Percentiles rank a stretch among this genome's conserved stretches.
Conservation (phyloP, 2,888 invertebrate genomes). For the Eucera pruinosa region DNA sequence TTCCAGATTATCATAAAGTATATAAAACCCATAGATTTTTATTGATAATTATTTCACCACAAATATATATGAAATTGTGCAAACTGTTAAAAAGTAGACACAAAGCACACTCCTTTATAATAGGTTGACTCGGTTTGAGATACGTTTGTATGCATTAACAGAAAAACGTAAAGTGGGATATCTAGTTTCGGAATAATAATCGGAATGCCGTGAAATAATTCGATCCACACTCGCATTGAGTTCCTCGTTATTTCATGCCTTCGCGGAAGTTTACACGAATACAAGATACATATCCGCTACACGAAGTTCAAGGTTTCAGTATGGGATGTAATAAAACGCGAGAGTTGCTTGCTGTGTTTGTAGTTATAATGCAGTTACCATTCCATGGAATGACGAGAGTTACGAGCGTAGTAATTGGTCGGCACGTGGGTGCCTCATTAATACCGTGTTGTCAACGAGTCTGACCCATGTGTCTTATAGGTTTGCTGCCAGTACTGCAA, state of each 20-base stretch:
- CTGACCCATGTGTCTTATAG: constrained; percentile 60
- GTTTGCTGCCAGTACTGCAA: constrained; percentile 17
- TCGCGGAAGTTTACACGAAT: constrained; percentile 43
- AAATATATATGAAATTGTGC: neutral
- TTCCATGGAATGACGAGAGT: constrained; percentile 68
- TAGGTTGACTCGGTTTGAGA: neutral
- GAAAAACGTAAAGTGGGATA: constrained; percentile 2
- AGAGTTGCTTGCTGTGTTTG: constrained; percentile 18
- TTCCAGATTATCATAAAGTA: neutral
- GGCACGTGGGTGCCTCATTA: constrained; percentile 79
- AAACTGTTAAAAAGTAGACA: too few species aligned
- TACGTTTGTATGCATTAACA: neutral
- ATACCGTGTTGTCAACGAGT: constrained; percentile 67
- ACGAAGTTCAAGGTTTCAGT: constrained; percentile 39
- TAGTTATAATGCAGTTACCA: constrained; percentile 47
- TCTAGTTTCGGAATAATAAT: constrained; percentile 39
- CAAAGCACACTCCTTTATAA: too few species aligned
- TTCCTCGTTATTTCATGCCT: constrained; percentile 42
- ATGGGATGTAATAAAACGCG: constrained; percentile 31
- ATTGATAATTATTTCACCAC: neutral
- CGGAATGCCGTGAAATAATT: constrained; percentile 32
- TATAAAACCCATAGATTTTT: neutral
- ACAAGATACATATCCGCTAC: constrained; percentile 39
- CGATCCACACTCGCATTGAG: constrained; percentile 3
- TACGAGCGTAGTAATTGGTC: constrained; percentile 72